Evolutionary conservation across 1,140 invertebrate species (phyloP).

Genomic region (Saccostrea echinata): DNA sequence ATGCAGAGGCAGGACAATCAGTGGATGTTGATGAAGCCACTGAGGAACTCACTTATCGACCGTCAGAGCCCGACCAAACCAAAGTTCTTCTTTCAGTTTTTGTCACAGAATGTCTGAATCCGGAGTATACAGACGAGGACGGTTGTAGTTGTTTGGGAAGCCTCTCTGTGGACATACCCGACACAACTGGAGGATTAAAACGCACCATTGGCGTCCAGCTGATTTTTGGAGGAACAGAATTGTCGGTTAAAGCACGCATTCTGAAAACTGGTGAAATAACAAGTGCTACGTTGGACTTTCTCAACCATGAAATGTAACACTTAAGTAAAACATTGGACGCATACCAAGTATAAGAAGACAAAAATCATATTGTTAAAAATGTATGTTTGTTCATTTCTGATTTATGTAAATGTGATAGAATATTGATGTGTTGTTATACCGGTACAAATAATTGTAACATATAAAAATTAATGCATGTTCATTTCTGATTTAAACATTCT

Average conservation of each 20-base stretch:
- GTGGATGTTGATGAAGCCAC: slow-evolving; percentile 48
- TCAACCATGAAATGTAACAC: slow-evolving; percentile 37
- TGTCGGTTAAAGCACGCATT: slow-evolving; percentile 57
- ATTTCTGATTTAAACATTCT: no score
- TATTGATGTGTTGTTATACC: no score
- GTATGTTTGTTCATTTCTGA: not conserved
- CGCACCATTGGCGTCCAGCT: slow-evolving; percentile 55
- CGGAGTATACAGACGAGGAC: slow-evolving; percentile 19
- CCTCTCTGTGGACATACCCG: slow-evolving; percentile 36
- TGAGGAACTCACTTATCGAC: slow-evolving; percentile 37
- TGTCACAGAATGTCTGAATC: not conserved
- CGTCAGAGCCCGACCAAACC: slow-evolving; percentile 34
- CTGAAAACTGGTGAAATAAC: not conserved
- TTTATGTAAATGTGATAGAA: not conserved
- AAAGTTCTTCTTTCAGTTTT: not conserved
- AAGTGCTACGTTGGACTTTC: slow-evolving; percentile 18
- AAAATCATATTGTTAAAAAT: not conserved
- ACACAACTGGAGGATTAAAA: not conserved
- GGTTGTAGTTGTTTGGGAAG: slow-evolving; percentile 38
- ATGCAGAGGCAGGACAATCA: slow-evolving; percentile 54
- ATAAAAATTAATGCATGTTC: no score
- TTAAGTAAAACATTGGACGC: no score
- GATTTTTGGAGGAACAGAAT: slow-evolving; percentile 65
- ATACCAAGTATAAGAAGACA: no score
- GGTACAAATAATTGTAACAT: no score